A percentile compares a stretch with the other conserved stretches of the same genome.
Evolutionary conservation across 2,113 vertebrate genomes (phyloP).

Genomic region (Camelus bactrianus): DNA sequence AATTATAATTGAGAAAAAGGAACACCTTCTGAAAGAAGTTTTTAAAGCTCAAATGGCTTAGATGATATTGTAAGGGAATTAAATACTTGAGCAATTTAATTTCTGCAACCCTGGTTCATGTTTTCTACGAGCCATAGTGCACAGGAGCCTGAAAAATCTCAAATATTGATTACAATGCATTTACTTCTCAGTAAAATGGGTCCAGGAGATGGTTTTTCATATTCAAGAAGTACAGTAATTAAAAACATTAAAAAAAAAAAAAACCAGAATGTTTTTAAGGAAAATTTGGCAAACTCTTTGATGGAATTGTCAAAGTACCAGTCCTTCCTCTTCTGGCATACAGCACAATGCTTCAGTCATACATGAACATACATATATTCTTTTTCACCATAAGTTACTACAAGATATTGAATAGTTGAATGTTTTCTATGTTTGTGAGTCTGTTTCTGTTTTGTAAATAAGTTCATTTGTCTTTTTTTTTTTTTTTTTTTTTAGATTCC

Average conservation of each 20-base stretch:
- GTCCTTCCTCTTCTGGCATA: neutral
- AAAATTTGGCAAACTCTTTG: slow-evolving; percentile 23
- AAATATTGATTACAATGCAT: slow-evolving; percentile 73
- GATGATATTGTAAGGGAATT: slow-evolving; percentile 74
- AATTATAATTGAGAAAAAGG: slow-evolving; percentile 74
- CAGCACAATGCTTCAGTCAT: no score
- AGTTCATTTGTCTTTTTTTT: no score
- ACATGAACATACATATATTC: no score
- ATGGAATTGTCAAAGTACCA: neutral
- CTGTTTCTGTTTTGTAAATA: no score
- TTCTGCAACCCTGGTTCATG: slow-evolving; percentile 65
- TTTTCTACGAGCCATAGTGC: slow-evolving; percentile 77
- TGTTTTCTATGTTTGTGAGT: no score
- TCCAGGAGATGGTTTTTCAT: slow-evolving; percentile 59
- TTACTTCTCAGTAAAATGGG: slow-evolving; percentile 68
- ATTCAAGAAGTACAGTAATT: slow-evolving; percentile 42
- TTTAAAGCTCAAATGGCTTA: slow-evolving; percentile 75
- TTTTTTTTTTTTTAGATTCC: no score
- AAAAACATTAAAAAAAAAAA: neutral
- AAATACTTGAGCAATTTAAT: slow-evolving; percentile 82
- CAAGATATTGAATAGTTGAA: no score
- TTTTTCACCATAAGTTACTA: no score
- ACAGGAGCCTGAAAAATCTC: slow-evolving; percentile 64
- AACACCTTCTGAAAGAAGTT: slow-evolving; percentile 56
- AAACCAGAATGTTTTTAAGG: neutral